Base-by-base conservation (phyloP, 1,140 invertebrate species). In the Gryon sp. region DNA sequence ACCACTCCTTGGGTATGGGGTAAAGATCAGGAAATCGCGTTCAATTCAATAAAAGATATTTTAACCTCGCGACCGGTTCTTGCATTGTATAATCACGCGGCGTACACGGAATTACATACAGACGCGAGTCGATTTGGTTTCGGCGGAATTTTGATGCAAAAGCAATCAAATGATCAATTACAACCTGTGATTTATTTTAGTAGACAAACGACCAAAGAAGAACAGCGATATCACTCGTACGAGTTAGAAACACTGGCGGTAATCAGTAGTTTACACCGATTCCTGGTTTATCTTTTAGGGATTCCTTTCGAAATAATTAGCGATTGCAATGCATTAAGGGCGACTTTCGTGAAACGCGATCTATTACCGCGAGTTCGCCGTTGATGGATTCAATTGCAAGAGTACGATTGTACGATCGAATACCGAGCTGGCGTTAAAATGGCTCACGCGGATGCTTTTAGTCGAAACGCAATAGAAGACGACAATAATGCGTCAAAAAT, bases 221-320 rank as follows among this genome's bases (percentile, higher is more conserved):
- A 83, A 65, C 55, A 59, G 7, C 77, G 66, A 40, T 72, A 62
- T 9, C 59, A 68, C n/a, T 52, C 80, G 0, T 87, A 85, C 19
- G 84, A 88, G 36, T 14, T 86, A 0, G 82, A 87, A 53, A 84
- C 79, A 0, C 22, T 88, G 4, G 83, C 84, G 0, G 81, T 86
- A 0, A 79, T 84, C 11, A 32, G 65, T 6, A 36, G 60, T 0
- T 4, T 86, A 2, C 69, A 78, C 20, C 30, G 68, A 2, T 84
- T 83, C 43, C 43, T 81, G 1, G 48, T 81, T 1, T 89, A 87
- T 70, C 38, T 89, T 4, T 14, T 81, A 0, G 82, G 82, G 0
- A 78, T 80, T 11, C 32, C 50, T 8, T 89, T 89, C 46, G 83
- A 50, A 48, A 79, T 81, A 45, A 76, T 86, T 0, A 38, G 34